phyloP scores from a whole-genome alignment of 2,113 vertebrate genomes.

The Etia nguti region DNA sequence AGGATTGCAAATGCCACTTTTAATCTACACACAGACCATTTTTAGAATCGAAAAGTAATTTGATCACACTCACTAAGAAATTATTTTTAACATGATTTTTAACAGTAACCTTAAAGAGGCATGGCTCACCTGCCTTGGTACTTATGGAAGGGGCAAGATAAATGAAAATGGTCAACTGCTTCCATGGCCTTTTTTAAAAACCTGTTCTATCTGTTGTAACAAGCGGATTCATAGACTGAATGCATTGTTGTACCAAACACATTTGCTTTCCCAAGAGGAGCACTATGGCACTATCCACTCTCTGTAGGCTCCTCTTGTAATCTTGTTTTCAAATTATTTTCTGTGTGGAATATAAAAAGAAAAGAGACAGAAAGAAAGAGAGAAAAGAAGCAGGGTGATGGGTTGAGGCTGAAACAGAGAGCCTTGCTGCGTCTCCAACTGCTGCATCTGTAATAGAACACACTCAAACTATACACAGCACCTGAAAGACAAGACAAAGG shows the following conservation, averaged over 20 bases:
- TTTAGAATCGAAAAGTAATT: no score
- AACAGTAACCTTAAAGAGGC: no score
- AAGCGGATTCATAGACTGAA: accelerated
- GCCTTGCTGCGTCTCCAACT: accelerated
- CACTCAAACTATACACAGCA: neutral
- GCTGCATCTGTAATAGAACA: accelerated
- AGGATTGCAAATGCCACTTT: no score
- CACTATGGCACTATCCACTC: neutral
- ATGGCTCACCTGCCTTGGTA: no score
- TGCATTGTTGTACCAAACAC: neutral
- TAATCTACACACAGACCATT: no score
- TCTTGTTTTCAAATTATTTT: neutral
- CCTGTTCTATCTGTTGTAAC: neutral
- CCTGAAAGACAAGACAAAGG: neutral
- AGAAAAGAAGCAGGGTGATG: accelerated
- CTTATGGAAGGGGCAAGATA: no score
- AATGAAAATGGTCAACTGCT: no score
- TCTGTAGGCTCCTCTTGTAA: neutral
- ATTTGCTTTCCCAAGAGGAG: neutral
- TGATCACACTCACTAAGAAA: no score
- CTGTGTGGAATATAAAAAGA: accelerated
- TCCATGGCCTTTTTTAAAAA: neutral
- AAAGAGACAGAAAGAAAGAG: neutral
- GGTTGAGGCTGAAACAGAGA: neutral
- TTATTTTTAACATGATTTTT: no score